phyloP scores from a whole-genome alignment of 2,113 vertebrate species.

The Nesoenas mayeri region DNA sequence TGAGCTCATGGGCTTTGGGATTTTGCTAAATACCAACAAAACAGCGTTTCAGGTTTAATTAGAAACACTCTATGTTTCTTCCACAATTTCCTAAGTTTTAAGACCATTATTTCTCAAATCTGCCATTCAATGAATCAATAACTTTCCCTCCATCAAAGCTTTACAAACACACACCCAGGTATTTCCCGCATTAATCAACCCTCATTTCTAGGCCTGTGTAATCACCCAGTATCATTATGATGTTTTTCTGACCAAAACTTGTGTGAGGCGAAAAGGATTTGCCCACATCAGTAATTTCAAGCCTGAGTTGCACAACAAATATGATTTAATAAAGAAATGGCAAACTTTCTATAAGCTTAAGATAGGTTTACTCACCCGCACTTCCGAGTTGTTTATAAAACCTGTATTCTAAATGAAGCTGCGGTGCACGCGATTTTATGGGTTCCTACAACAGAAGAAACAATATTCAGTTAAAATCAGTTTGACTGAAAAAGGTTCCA shows the following conservation, averaged over 20 bases:
- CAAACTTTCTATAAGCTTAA: neutral
- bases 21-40: neutral
- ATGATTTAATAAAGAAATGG: neutral
- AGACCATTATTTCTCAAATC: neutral
- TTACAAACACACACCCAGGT: neutral
- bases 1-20: neutral
- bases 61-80: neutral
- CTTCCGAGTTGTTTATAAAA: slow-evolving; percentile 97
- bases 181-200: neutral
- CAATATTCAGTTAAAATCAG: neutral
- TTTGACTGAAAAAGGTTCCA: neutral
- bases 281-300: neutral
- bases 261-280: neutral
- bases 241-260: neutral
- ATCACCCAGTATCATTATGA: neutral
- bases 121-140: neutral
- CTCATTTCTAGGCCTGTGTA: neutral
- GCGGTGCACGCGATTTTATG: slow-evolving; percentile 96
- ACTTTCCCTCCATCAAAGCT: neutral
- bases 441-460: slow-evolving; percentile 84
- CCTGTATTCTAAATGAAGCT: slow-evolving; percentile 96
- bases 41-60: neutral
- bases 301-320: neutral
- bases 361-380: slow-evolving; percentile 79
- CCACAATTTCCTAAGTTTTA: neutral